Base-by-base conservation (phyloP, 2,797 vertebrate species). In the Emydoidea blandingii region DNA sequence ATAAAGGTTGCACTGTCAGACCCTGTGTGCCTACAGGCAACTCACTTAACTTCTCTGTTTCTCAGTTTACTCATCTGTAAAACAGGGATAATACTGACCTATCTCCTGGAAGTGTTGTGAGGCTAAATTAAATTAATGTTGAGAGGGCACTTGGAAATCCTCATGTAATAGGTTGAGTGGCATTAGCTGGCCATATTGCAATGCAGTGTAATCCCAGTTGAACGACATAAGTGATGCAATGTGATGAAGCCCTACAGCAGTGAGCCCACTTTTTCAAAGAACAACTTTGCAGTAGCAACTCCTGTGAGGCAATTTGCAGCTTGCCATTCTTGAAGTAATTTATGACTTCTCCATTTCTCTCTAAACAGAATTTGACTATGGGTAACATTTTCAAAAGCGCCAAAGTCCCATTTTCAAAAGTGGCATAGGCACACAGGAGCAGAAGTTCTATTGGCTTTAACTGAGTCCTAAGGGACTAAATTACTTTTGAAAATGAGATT, bases 151-250 rank as follows among this genome's bases (percentile, higher is more conserved):
- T 86, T 82, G 11, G 53, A 86, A 53, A 34, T 41, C 65, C 0
- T 0, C 84, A 78, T 27, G 7, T 56, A 86, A 1, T 23, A 47
- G 68, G 1, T 12, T 65, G 49, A 59, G 54, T 34, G 37, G 54
- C 53, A 47, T 72, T 14, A 92, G 78, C 90, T 54, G 84, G 78
- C 44, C n/a, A 3, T 34, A 14, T 49, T 53, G 15, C n/a, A 49
- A 18, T 34, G 49, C 14, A 12, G 74, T 8, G 25, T 68, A 62
- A 62, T 68, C 16, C 62, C 29, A n/a, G 62, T 47, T 84, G 47
- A 83, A 83, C 53, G n/a, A 3, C 0, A 0, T 3, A 1, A 8
- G 41, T 6, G 0, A 14, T 57, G 68, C 41, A 19, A 29, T 31
- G 34, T n/a, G 80, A 2, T 1, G 12, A 65, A 49, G 16, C 53